A percentile compares a stretch with the other conserved stretches of the same genome.
Evolutionary conservation across 2,797 vertebrate species (phyloP).

Genomic region (Parambassis ranga): DNA sequence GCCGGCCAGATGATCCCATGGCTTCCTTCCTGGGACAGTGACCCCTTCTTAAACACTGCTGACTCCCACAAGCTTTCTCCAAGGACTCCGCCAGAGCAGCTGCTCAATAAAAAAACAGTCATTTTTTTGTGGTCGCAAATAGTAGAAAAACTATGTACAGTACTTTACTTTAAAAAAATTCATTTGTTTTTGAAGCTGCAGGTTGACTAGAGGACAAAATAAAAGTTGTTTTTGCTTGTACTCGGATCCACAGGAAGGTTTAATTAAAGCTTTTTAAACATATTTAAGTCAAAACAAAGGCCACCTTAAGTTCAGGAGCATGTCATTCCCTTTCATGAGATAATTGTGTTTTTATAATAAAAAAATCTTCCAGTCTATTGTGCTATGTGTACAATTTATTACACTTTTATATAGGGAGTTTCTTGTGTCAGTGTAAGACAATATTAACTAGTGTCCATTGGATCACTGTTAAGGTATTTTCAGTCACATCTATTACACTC

Average conservation of each 20-base stretch:
- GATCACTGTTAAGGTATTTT: too few relatives aligned
- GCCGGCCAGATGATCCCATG: slow-evolving; percentile 94
- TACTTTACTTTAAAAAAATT: slow-evolving; percentile 8
- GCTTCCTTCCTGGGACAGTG: slow-evolving; percentile 91
- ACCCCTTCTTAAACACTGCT: neutral
- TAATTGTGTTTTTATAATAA: slow-evolving; percentile 51
- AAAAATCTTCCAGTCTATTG: too few relatives aligned
- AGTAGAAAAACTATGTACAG: slow-evolving; percentile 9
- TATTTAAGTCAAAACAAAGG: neutral
- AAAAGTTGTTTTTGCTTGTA: neutral
- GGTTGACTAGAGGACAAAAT: neutral
- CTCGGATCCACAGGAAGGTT: neutral
- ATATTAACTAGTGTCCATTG: too few relatives aligned
- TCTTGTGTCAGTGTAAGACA: too few relatives aligned
- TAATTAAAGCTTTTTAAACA: neutral
- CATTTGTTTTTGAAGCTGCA: neutral
- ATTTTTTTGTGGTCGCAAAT: neutral
- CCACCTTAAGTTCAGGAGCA: too few relatives aligned
- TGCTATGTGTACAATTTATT: too few relatives aligned
- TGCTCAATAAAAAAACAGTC: slow-evolving; percentile 6
- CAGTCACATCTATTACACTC: too few relatives aligned
- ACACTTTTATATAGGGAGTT: too few relatives aligned
- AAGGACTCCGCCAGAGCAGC: slow-evolving; percentile 25
- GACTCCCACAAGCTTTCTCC: neutral
- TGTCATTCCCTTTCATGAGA: too few relatives aligned